Conservation (phyloP, 2,797 vertebrate species). For the Bradypodion pumilum region DNA sequence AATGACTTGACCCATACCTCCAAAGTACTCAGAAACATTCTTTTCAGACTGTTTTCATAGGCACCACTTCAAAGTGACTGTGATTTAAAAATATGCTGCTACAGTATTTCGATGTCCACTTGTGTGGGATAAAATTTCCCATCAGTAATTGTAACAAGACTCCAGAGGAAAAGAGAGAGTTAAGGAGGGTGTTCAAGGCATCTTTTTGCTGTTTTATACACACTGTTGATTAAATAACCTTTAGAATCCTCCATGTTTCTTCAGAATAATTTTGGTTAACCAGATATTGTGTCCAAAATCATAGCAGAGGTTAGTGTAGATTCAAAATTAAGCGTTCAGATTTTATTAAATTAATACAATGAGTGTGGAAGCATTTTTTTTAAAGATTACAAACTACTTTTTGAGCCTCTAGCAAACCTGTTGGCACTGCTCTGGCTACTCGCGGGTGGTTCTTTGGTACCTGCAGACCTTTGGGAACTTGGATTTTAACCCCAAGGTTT, state of each 20-base stretch:
- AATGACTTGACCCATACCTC: slow-evolving; percentile 66
- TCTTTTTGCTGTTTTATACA: slow-evolving; percentile 30
- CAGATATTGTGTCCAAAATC: background rate
- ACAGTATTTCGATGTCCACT: slow-evolving; percentile 78
- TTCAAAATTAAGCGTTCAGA: background rate
- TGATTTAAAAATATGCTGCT: slow-evolving; percentile 75
- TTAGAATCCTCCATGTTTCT: slow-evolving; percentile 20
- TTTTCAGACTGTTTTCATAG: slow-evolving; percentile 71
- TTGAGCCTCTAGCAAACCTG: background rate
- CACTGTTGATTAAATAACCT: slow-evolving; percentile 35
- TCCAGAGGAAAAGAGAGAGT: slow-evolving; percentile 57
- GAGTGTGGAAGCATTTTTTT: background rate
- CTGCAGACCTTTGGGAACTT: background rate
- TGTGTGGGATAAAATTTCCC: slow-evolving; percentile 78
- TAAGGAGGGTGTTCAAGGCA: slow-evolving; percentile 38
- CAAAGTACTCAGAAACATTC: slow-evolving; percentile 70
- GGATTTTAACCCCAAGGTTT: background rate
- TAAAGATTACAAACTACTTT: background rate
- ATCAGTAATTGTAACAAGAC: slow-evolving; percentile 62
- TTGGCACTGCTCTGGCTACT: background rate
- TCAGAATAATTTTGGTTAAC: slow-evolving; percentile 9
- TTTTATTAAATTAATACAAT: background rate
- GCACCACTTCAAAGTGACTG: slow-evolving; percentile 75
- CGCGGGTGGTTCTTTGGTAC: too few relatives aligned
- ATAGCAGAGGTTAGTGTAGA: background rate